phyloP scores from a whole-genome alignment of 1,140 invertebrate species.

The Dreissena rostriformis region DNA sequence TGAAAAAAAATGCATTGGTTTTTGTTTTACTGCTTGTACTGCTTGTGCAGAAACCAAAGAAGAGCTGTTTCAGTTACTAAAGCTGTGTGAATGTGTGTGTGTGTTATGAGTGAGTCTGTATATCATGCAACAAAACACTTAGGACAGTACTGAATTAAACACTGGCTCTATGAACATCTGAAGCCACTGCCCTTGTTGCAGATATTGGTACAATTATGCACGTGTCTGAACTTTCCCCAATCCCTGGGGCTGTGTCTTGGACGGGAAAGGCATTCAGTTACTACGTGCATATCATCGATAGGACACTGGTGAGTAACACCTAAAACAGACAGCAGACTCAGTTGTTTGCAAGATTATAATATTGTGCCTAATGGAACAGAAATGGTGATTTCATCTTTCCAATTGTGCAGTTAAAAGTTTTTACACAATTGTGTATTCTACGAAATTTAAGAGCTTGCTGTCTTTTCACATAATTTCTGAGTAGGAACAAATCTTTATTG shows the following conservation, averaged over 20 bases:
- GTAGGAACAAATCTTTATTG: too few species aligned
- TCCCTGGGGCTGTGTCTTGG: slow-evolving; percentile 98
- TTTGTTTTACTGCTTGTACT: too few species aligned
- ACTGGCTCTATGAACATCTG: neutral
- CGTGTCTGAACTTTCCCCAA: slow-evolving; percentile 96
- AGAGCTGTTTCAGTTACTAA: too few species aligned
- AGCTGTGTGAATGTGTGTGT: neutral
- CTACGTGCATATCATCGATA: slow-evolving; percentile 97
- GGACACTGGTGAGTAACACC: slow-evolving; percentile 77
- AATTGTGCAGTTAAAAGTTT: too few species aligned
- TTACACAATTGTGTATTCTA: too few species aligned
- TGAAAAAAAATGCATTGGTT: too few species aligned
- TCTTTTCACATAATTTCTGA: too few species aligned
- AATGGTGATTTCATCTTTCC: too few species aligned
- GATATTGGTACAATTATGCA: slow-evolving; percentile 99
- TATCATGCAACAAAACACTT: slow-evolving; percentile 1
- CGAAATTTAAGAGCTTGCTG: too few species aligned
- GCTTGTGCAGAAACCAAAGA: too few species aligned
- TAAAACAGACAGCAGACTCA: neutral
- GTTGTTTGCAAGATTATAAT: too few species aligned
- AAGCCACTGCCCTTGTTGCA: slow-evolving; percentile 75
- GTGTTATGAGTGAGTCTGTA: neutral
- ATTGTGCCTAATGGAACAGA: too few species aligned
- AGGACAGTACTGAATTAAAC: neutral
- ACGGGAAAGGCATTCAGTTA: slow-evolving; percentile 99